Percentiles rank a stretch among this genome's conserved stretches.
Evolutionary conservation across 2,797 vertebrate genomes (phyloP).

Genomic region (Siniperca undulata): DNA sequence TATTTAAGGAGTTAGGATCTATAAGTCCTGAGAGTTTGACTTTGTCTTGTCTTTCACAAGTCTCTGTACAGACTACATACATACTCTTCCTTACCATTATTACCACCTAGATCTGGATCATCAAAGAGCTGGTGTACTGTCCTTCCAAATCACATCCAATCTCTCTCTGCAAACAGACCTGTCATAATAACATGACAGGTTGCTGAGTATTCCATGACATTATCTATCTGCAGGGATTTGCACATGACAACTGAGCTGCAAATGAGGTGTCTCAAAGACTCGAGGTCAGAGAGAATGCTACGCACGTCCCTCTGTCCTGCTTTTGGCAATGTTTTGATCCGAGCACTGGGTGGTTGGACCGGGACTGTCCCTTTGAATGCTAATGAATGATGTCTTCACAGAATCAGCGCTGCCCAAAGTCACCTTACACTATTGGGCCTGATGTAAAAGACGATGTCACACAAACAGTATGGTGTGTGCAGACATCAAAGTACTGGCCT

Average conservation of each 20-base stretch:
- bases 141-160: slow-evolving; percentile 68
- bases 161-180: slow-evolving; percentile 67
- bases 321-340: slow-evolving; percentile 72
- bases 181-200: slow-evolving; percentile 66
- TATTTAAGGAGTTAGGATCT: slow-evolving; percentile 30
- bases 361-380: slow-evolving; percentile 67
- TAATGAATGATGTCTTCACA: slow-evolving; percentile 75
- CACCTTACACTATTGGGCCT: slow-evolving; percentile 56
- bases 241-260: slow-evolving; percentile 66
- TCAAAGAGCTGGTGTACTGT: slow-evolving; percentile 54
- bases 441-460: slow-evolving; percentile 54
- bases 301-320: slow-evolving; percentile 53
- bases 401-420: slow-evolving; percentile 48
- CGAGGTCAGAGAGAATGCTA: slow-evolving; percentile 57
- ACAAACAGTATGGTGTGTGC: slow-evolving; percentile 22
- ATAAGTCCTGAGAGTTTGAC: slow-evolving; percentile 51
- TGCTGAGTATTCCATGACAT: slow-evolving; percentile 62
- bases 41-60: slow-evolving; percentile 69
- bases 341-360: slow-evolving; percentile 33
- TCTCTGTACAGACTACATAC: slow-evolving; percentile 5
- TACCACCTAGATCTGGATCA: slow-evolving; percentile 53
- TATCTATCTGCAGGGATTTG: slow-evolving; percentile 72
- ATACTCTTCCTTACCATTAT: slow-evolving; percentile 22
- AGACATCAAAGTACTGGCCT: slow-evolving; percentile 55
- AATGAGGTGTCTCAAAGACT: slow-evolving; percentile 73